Conservation (phyloP, 2,888 invertebrate species). For the Apeira syringaria region DNA sequence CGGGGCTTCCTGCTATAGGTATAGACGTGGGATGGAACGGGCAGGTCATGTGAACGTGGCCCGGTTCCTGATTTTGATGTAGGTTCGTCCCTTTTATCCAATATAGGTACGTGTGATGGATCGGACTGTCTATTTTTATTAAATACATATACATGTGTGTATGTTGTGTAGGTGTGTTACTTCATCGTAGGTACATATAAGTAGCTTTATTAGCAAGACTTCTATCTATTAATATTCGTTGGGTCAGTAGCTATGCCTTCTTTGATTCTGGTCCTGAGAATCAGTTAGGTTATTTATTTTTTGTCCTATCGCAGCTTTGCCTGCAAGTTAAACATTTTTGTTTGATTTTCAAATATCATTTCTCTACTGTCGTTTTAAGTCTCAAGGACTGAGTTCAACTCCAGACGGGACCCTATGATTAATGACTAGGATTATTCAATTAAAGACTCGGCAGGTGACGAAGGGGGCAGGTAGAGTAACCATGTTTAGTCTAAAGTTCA, state of each 20-base stretch:
- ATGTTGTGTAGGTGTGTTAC: too few relatives aligned
- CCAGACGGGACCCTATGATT: conserved; percentile 77
- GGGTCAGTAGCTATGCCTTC: too few relatives aligned
- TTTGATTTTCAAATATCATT: neutral
- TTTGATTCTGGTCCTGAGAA: too few relatives aligned
- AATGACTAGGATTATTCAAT: conserved; percentile 83
- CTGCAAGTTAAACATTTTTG: conserved; percentile 3
- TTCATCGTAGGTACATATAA: too few relatives aligned
- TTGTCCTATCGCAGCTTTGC: too few relatives aligned
- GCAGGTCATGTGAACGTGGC: conserved; percentile 60
- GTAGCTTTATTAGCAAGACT: too few relatives aligned
- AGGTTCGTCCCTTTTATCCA: conserved; percentile 65
- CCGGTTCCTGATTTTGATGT: conserved; percentile 73
- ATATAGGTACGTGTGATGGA: conserved; percentile 47
- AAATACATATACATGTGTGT: conserved; percentile 18
- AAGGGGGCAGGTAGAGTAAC: conserved; percentile 12
- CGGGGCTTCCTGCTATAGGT: conserved; percentile 55
- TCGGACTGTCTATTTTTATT: conserved; percentile 62
- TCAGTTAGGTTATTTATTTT: too few relatives aligned
- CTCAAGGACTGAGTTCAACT: conserved; percentile 64
- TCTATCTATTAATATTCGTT: too few relatives aligned
- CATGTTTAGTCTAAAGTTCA: too few relatives aligned
- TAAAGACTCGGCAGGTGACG: conserved; percentile 77
- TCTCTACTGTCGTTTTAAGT: conserved; percentile 33
- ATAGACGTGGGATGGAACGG: conserved; percentile 53